These are phyloP conservation scores for Aratinga solstitialis DNA, from an alignment of 2,797 vertebrate species.

Conservation along the genomic window DNA sequence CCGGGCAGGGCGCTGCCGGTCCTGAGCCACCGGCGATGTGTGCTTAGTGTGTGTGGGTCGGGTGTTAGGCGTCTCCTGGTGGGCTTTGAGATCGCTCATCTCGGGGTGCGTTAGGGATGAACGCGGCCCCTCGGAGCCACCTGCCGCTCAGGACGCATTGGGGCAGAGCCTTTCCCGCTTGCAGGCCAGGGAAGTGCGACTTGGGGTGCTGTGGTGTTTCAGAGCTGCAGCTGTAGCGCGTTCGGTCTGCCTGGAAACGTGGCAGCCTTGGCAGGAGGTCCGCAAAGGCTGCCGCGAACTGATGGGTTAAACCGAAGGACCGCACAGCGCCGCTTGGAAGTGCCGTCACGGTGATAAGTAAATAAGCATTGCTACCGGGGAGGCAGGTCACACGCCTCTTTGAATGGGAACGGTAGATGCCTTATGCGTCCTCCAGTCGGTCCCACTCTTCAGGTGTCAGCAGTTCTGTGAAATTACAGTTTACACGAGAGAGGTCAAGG, in stretches of 20 bases:
- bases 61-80: neutral
- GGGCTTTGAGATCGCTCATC: accelerated
- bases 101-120: neutral
- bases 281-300: neutral
- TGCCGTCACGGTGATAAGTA: neutral
- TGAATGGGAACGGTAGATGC: neutral
- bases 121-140: accelerated
- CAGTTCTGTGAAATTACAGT: neutral
- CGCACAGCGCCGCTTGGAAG: neutral
- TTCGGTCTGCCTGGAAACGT: neutral
- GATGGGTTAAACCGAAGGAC: neutral
- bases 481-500: neutral
- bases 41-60: neutral
- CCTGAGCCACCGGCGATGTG: no score
- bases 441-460: neutral
- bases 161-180: accelerated
- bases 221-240: accelerated
- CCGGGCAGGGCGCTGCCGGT: neutral
- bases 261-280: accelerated
- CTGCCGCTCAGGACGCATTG: accelerated
- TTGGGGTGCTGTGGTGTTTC: accelerated
- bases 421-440: neutral
- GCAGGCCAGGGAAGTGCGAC: accelerated
- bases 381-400: neutral
- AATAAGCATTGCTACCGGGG: neutral